A percentile compares a stretch with the other conserved stretches of the same genome.
Evolutionary conservation across 2,797 vertebrate genomes (phyloP).

Genomic region (Chiloscyllium punctatum): DNA sequence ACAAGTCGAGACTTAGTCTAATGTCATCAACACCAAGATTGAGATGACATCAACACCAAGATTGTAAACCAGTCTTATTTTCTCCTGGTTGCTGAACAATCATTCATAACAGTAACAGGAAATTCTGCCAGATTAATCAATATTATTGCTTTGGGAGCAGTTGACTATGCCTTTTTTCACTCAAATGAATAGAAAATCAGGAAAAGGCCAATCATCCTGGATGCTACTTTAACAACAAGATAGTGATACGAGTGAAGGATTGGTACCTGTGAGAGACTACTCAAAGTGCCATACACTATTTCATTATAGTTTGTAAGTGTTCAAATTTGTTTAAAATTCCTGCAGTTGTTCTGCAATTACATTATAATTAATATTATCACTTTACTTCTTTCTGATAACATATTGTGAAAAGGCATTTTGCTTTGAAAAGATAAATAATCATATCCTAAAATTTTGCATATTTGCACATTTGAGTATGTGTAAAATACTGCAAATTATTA

Average conservation of each 20-base stretch:
- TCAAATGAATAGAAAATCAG: background rate
- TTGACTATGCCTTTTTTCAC: background rate
- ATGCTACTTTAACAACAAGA: background rate
- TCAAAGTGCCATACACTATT: background rate
- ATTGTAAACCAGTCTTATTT: no score
- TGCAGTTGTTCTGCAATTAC: background rate
- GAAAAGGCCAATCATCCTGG: background rate
- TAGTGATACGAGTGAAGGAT: background rate
- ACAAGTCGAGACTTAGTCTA: no score
- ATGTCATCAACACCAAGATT: no score
- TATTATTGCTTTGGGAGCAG: background rate
- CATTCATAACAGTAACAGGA: no score
- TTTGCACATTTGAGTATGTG: background rate
- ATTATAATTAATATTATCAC: background rate
- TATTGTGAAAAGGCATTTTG: background rate
- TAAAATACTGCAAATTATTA: background rate
- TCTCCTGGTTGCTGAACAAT: no score
- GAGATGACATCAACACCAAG: no score
- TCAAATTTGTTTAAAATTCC: background rate
- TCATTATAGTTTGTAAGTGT: background rate
- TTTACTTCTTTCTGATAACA: no score
- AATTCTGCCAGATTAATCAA: background rate
- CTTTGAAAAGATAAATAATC: background rate
- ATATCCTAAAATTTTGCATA: background rate
- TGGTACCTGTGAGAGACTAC: background rate